Evolutionary conservation across 2,888 invertebrate species (phyloP), one percentile per base, ranked within the genome.

Genomic region (Dermolepida albohirtum): DNA sequence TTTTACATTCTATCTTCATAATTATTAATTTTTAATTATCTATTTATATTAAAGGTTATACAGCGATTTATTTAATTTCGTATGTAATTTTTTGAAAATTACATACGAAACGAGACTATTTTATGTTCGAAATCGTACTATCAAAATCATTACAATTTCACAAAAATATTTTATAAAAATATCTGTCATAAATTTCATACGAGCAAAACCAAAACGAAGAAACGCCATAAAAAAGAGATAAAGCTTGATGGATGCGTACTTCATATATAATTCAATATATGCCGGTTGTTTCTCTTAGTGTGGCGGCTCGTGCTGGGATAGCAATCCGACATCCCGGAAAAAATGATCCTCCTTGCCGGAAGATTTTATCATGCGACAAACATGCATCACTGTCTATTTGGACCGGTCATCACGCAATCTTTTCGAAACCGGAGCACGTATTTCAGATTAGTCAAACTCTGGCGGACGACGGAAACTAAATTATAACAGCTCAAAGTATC

Each of bases 361-460:
- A 75, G 79, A 80, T 79, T 76, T 76, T 80, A 80, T 80, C 79
- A 75, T 76, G 76, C 73, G 72, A 70, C 69, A 68, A 69, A 73
- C 73, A 80, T 80, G 76, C 75, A 79, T 79, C 79, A 79, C 76
- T 78, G 78, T 79, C 79, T 72, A 69, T 71, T 71, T 70, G 57
- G 49, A 66, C 66, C 70, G 72, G 75, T 74, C 73, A 72, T 51
- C 65, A 73, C 71, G 74, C 71, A 70, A 70, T 68, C 64, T 70
- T 70, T 71, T 69, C 70, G 69, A 70, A 76, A 74, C 69, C 77
- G 50, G 67, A 44, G 71, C 79, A 79, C 79, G 78, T 79, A 65
- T 64, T 50, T 63, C 69, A 78, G 78, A 79, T 79, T 78, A 79
- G 77, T 79, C 78, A 78, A 77, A 78, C 74, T 78, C 74, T 76